phyloP scores from a whole-genome alignment of 1,140 invertebrate species.

The Aphis craccivora region DNA sequence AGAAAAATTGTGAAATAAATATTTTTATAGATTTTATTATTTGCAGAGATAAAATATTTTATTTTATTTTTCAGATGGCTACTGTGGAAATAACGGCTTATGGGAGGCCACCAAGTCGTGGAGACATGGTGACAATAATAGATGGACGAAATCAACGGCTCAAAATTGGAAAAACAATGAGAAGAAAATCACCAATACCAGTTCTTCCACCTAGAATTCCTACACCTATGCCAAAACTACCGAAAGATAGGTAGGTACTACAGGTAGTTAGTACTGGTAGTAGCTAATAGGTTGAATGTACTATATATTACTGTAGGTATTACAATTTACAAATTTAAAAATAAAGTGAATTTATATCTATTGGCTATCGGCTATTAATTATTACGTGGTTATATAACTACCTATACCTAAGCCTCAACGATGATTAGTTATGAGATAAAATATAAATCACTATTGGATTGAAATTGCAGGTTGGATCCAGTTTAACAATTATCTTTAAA shows the following conservation, averaged over 20 bases:
- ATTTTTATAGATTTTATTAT: not conserved
- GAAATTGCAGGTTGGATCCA: too few relatives aligned
- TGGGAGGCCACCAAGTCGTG: not conserved
- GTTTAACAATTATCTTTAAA: too few relatives aligned
- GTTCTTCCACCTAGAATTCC: constrained; percentile 46
- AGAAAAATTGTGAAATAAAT: not conserved
- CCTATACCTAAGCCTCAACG: not conserved
- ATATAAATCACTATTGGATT: too few relatives aligned
- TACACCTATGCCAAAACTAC: constrained; percentile 18
- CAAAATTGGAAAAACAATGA: not conserved
- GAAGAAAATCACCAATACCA: constrained; percentile 32
- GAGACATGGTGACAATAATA: not conserved
- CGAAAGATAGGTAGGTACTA: not conserved
- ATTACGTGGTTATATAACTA: not conserved
- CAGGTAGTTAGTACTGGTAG: not conserved
- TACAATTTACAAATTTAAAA: not conserved
- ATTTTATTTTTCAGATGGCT: constrained; percentile 38
- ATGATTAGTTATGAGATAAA: not conserved
- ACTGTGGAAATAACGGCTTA: constrained; percentile 38
- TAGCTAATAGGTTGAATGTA: too few relatives aligned
- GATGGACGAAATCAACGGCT: constrained; percentile 20
- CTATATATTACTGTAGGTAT: not conserved
- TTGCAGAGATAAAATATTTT: not conserved
- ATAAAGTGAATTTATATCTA: not conserved
- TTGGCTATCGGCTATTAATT: not conserved